phyloP scores from a whole-genome alignment of 1,140 invertebrate genomes.

The Ceratina australensis region DNA sequence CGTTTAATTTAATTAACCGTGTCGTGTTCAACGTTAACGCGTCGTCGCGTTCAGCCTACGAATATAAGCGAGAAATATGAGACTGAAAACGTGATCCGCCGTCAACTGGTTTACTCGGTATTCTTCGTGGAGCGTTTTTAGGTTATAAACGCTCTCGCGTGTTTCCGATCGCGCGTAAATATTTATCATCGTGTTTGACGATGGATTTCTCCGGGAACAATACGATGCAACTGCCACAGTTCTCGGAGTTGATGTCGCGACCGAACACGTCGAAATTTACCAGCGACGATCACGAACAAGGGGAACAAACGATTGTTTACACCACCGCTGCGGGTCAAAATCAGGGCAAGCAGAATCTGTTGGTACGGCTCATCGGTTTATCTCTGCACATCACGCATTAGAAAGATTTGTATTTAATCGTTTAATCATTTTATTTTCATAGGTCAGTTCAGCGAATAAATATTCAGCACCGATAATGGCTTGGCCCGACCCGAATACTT shows the following conservation, averaged over 20 bases:
- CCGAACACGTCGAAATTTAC: slow-evolving; percentile 63
- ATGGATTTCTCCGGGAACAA: slow-evolving; percentile 74
- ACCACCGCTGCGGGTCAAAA: slow-evolving; percentile 65
- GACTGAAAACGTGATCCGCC: background rate
- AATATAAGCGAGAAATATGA: slow-evolving; percentile 8
- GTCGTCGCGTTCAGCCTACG: background rate
- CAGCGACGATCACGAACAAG: slow-evolving; percentile 56
- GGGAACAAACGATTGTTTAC: slow-evolving; percentile 65
- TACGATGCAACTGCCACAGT: slow-evolving; percentile 71
- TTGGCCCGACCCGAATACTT: slow-evolving; percentile 73
- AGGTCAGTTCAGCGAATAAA: slow-evolving; percentile 72
- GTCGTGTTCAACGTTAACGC: slow-evolving; percentile 12
- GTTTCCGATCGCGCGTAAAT: slow-evolving; percentile 5
- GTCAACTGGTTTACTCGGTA: too few species aligned
- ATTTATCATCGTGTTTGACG: slow-evolving; percentile 17
- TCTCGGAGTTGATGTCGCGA: slow-evolving; percentile 71
- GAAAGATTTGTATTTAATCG: background rate
- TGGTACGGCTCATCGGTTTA: slow-evolving; percentile 54
- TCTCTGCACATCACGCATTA: background rate
- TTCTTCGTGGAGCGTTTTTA: slow-evolving; percentile 11
- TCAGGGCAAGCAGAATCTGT: slow-evolving; percentile 67
- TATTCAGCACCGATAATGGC: slow-evolving; percentile 71
- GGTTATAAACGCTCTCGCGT: slow-evolving; percentile 52
- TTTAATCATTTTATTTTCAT: slow-evolving; percentile 25
- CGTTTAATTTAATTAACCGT: slow-evolving; percentile 54